These are phyloP conservation scores for Tachycineta bicolor DNA, from an alignment of 2,113 vertebrate genomes.

Conservation along the genomic window DNA sequence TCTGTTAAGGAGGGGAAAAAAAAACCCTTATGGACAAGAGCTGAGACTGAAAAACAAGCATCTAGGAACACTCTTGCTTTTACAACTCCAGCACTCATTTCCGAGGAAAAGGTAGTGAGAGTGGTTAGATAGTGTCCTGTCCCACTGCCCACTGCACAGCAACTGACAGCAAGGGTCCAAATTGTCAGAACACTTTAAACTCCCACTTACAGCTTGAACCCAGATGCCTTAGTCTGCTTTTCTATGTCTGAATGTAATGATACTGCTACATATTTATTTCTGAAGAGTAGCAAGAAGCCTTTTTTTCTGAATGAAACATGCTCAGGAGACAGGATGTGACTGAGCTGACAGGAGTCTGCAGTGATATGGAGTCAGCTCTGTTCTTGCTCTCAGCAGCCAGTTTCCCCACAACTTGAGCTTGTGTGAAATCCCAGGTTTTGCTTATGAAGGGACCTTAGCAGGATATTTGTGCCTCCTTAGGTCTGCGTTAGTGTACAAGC, in stretches of 20 bases:
- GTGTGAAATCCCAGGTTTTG: not conserved
- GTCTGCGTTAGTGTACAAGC: not conserved
- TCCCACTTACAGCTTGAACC: not conserved
- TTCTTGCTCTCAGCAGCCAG: not conserved
- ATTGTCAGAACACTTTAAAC: not conserved
- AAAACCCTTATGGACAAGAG: not conserved
- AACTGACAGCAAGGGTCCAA: not conserved
- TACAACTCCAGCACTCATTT: not conserved
- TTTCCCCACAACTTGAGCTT: not conserved
- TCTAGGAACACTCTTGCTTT: not conserved
- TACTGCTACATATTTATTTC: not conserved
- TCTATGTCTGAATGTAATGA: not conserved
- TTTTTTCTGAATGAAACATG: not conserved
- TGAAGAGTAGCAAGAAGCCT: not conserved
- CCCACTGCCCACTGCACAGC: not conserved
- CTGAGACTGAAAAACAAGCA: not conserved
- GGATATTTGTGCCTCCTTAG: not conserved
- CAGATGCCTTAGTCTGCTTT: not conserved
- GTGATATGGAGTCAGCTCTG: not conserved
- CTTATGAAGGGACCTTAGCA: not conserved
- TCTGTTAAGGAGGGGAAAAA: not conserved
- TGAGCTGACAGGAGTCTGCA: not conserved
- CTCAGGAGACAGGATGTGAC: not conserved
- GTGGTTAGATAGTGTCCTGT: not conserved
- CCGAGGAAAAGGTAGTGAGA: not conserved